Base-by-base conservation (phyloP, 1,140 invertebrate species). In the Camponotus floridanus region DNA sequence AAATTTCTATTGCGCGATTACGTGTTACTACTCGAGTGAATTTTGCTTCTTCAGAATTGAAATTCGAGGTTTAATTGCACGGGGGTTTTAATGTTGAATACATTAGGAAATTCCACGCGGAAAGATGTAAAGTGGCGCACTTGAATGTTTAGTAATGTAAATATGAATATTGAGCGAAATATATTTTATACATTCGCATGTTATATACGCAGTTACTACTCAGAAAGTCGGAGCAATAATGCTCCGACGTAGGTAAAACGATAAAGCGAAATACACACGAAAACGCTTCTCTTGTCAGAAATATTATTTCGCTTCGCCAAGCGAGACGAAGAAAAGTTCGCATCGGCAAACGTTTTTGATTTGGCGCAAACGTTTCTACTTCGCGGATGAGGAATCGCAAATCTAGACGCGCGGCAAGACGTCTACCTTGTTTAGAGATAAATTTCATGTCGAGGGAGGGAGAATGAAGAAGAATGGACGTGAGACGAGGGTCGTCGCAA, bases 361-460 rank as follows among this genome's bases (percentile, higher is more conserved):
- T 83, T 45, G 39, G n/a, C 68, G 8, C 39, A 74, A 51, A 83
- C 42, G 70, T 83, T 83, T 73, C 57, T 59, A 26, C 68, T 61
- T 61, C 55, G 68, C 36, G 67, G 51, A 81, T 73, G 67, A 73
- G 42, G 36, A 62, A 83, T 83, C 79, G 51, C 55, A 83, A 83
- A 74, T 83, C 79, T 61, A 83, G 68, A 48, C 33, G 39, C 39
- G 39, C 15, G 51, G 26, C 45, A 51, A 9, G 39, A 59, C 61
- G 39, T 83, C 57, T 74, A 57, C 68, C 79, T 81, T 73, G 39
- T 83, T 83, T 83, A 74, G 79, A 83, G 55, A 48, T 83, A 73
- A 83, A 83, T 83, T 83, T 83, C 42, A 83, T 36, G 39, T 9
- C 48, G 15, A 68, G 4, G 48, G 42, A 9, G 42, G 11, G 26